A percentile compares a stretch with the other conserved stretches of the same genome.
phyloP scores from a whole-genome alignment of 2,113 vertebrate species.

The Gadus macrocephalus region DNA sequence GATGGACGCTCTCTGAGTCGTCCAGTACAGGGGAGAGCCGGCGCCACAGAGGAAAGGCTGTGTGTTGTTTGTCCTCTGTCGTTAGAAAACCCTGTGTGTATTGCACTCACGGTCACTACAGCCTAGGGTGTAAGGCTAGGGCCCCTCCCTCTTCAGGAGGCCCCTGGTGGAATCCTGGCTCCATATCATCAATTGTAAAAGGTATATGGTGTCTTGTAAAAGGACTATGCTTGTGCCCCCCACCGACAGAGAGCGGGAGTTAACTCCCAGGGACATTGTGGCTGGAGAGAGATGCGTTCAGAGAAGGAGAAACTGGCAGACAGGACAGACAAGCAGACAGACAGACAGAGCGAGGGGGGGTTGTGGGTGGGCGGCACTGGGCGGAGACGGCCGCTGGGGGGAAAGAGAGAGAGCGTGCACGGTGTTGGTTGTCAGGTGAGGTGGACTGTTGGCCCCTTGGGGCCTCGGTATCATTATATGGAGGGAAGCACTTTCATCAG shows the following conservation, averaged over 20 bases:
- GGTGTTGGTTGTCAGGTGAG: slow-evolving; percentile 17
- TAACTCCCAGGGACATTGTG: neutral
- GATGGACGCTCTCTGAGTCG: no score
- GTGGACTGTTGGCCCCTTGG: slow-evolving; percentile 37
- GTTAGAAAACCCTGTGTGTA: no score
- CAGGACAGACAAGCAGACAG: slow-evolving; percentile 12
- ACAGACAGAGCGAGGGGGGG: neutral
- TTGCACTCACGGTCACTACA: no score
- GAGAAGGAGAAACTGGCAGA: slow-evolving; percentile 6
- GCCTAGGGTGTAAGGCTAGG: no score
- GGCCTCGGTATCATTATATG: slow-evolving; percentile 49
- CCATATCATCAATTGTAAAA: no score
- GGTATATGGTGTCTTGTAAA: no score
- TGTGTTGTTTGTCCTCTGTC: no score
- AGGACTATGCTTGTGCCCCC: no score
- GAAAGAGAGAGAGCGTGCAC: slow-evolving; percentile 17
- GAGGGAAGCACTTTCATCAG: slow-evolving; percentile 77
- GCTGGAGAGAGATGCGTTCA: neutral
- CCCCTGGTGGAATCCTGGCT: no score
- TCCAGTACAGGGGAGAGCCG: no score
- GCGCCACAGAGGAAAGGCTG: no score
- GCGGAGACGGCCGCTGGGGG: slow-evolving; percentile 3
- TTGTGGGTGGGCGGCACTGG: slow-evolving; percentile 8
- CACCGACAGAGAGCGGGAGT: neutral
- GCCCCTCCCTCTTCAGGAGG: no score